A percentile compares a stretch with the other conserved stretches of the same genome.
Evolutionary conservation across 2,797 vertebrate genomes (phyloP).

Genomic region (Eulemur albifrons): DNA sequence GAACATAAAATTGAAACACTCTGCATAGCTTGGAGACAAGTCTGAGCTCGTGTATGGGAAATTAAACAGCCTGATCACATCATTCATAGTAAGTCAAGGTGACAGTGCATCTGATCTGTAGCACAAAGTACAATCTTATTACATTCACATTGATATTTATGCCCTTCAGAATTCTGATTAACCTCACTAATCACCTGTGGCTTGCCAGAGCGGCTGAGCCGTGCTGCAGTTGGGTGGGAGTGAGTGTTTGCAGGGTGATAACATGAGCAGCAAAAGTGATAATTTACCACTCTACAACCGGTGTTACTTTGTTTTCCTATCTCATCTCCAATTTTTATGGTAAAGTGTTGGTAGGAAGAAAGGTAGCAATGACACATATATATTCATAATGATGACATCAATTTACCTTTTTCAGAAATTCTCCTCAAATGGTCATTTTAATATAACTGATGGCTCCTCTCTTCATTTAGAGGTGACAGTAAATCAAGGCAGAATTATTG

Average conservation of each 20-base stretch:
- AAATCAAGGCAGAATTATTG: not conserved
- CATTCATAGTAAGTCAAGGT: not conserved
- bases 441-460: not conserved
- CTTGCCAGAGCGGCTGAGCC: not conserved
- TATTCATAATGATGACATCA: not conserved
- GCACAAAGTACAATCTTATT: not conserved
- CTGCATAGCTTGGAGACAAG: not conserved
- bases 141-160: not conserved
- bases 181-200: not conserved
- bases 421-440: not conserved
- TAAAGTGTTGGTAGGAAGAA: not conserved
- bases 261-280: not conserved
- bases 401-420: not conserved
- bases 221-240: not conserved
- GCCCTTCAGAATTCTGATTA: not conserved
- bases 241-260: not conserved
- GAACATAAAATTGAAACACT: not conserved
- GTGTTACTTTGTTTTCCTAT: not conserved
- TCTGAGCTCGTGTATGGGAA: not conserved
- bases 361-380: not conserved
- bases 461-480: not conserved
- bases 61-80: not conserved
- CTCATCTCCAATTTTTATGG: not conserved
- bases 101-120: not conserved
- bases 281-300: fast-evolving